A percentile compares a stretch with the other conserved stretches of the same genome.
Evolutionary conservation across 2,888 invertebrate species (phyloP).

Genomic region (Eulithis testata): DNA sequence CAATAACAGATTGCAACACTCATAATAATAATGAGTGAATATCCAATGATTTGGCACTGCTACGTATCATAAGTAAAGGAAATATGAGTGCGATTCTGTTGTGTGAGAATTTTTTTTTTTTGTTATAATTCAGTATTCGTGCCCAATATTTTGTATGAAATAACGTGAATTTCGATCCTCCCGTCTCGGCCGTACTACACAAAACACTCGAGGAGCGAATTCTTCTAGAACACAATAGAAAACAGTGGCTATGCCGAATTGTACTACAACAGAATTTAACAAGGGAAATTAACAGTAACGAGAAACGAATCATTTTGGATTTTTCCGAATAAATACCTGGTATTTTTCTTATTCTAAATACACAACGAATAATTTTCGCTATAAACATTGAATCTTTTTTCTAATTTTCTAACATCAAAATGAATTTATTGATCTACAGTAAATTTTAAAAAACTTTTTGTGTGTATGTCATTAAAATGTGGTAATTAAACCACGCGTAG

Average conservation of each 20-base stretch:
- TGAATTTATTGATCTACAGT: conserved; percentile 29
- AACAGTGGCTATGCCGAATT: conserved; percentile 69
- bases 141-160: background rate
- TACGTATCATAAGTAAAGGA: too few relatives aligned
- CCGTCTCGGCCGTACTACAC: conserved; percentile 17
- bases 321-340: conserved; percentile 31
- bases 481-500: conserved; percentile 10
- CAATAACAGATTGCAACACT: conserved; percentile 1
- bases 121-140: too few relatives aligned
- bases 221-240: conserved; percentile 51
- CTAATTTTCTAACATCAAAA: conserved; percentile 26
- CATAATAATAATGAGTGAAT: background rate
- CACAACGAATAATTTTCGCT: conserved; percentile 29
- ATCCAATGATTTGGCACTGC: too few relatives aligned
- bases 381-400: conserved; percentile 29
- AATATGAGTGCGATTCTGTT: too few relatives aligned
- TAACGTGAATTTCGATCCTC: conserved; percentile 18
- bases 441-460: conserved; percentile 30
- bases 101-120: too few relatives aligned
- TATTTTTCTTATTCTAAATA: conserved; percentile 31
- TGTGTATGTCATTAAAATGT: conserved; percentile 10
- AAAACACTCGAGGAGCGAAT: conserved; percentile 44
- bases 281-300: conserved; percentile 25
- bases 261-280: conserved; percentile 56
- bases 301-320: conserved; percentile 22